phyloP scores from a whole-genome alignment of 1,140 invertebrate species.

The Eufriesea mexicana region DNA sequence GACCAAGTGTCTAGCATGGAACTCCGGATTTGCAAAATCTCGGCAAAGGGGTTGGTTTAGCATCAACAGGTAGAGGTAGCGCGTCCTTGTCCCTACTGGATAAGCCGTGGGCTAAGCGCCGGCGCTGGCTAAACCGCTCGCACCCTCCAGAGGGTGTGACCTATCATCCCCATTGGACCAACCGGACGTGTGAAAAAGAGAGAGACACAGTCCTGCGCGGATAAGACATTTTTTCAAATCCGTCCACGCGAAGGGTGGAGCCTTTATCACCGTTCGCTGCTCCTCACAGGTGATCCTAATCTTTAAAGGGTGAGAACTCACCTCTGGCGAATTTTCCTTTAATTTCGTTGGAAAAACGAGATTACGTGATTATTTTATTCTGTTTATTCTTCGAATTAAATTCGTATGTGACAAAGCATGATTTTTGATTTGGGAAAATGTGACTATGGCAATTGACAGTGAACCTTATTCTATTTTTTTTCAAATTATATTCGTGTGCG shows the following conservation, averaged over 20 bases:
- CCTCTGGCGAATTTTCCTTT: too few species aligned
- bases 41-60: slow-evolving; percentile 79
- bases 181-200: slow-evolving; percentile 78
- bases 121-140: slow-evolving; percentile 80
- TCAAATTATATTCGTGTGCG: too few species aligned
- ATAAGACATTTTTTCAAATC: slow-evolving; percentile 63
- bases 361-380: too few species aligned
- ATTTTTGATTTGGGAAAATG: too few species aligned
- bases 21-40: slow-evolving; percentile 81
- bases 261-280: not conserved
- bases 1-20: slow-evolving; percentile 67
- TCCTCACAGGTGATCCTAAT: not conserved
- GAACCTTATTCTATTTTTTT: too few species aligned
- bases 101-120: slow-evolving; percentile 81
- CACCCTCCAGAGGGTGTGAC: slow-evolving; percentile 81
- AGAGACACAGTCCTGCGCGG: slow-evolving; percentile 72
- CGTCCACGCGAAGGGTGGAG: slow-evolving; percentile 39
- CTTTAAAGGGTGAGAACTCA: too few species aligned
- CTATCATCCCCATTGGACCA: slow-evolving; percentile 75
- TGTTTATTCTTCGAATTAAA: too few species aligned
- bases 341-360: too few species aligned
- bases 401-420: too few species aligned
- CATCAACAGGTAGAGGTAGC: slow-evolving; percentile 80
- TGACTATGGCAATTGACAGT: too few species aligned
- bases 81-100: slow-evolving; percentile 76